Evolutionary conservation across 2,888 invertebrate genomes (phyloP).

Genomic region (Meteorus colon): DNA sequence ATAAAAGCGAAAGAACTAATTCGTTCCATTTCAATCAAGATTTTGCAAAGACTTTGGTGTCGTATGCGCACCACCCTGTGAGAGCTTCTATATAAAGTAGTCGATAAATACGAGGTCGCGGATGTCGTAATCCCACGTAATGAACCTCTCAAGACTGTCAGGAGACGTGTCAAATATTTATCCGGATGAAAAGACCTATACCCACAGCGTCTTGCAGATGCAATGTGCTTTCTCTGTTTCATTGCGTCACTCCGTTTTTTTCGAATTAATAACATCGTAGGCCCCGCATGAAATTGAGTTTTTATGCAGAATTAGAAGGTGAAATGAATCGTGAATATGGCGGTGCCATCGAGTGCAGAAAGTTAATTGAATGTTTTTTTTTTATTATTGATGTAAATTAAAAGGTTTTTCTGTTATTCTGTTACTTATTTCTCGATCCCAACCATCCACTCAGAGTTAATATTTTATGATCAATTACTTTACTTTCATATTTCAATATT

Average conservation of each 20-base stretch:
- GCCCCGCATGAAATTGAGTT: constrained; percentile 42
- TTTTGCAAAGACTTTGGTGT: constrained; percentile 58
- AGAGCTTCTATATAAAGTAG: constrained; percentile 62
- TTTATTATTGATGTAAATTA: constrained; percentile 11
- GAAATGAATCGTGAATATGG: constrained; percentile 24
- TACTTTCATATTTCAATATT: constrained; percentile 9
- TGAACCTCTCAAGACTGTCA: constrained; percentile 67
- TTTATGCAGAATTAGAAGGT: constrained; percentile 41
- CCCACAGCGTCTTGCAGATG: constrained; percentile 37
- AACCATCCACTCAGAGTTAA: too few relatives aligned
- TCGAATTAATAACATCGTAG: constrained; percentile 41
- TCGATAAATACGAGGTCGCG: constrained; percentile 63
- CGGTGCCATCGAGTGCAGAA: constrained; percentile 23
- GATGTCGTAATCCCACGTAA: constrained; percentile 65
- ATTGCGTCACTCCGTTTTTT: constrained; percentile 3
- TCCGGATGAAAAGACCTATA: constrained; percentile 55
- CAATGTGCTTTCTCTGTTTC: constrained; percentile 14
- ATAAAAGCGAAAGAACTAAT: constrained; percentile 59
- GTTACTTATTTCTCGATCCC: too few relatives aligned
- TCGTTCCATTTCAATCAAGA: constrained; percentile 59
- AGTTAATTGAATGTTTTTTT: constrained; percentile 39
- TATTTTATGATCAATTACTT: constrained; percentile 18
- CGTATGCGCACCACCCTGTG: constrained; percentile 56
- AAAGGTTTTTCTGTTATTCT: background rate
- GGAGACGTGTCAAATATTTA: constrained; percentile 65